A percentile compares a stretch with the other conserved stretches of the same genome.
phyloP scores from a whole-genome alignment of 2,797 vertebrate genomes.

The Falco cherrug region DNA sequence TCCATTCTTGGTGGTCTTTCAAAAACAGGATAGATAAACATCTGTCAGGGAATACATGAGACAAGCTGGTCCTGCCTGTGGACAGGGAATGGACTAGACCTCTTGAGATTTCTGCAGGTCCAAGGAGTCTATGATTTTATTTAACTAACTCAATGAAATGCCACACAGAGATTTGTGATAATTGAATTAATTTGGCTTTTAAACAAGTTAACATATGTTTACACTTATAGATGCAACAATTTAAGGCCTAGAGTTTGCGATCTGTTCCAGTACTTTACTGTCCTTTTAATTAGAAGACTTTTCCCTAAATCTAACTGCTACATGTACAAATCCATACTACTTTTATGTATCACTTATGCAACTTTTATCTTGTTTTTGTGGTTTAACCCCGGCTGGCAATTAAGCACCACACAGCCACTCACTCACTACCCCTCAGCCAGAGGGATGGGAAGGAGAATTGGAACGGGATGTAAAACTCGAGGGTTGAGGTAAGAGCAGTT shows the following conservation, averaged over 20 bases:
- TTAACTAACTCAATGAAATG: not conserved
- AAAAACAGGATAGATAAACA: not conserved
- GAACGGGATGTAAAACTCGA: no score
- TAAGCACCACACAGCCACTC: no score
- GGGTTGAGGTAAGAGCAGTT: no score
- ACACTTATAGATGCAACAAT: not conserved
- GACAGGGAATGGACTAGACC: not conserved
- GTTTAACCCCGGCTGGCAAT: no score
- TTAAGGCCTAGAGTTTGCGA: not conserved
- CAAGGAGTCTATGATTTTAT: not conserved
- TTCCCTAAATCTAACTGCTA: not conserved
- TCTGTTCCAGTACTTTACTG: not conserved
- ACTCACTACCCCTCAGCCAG: no score
- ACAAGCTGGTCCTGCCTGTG: not conserved
- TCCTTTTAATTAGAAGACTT: not conserved
- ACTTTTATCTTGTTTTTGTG: not conserved
- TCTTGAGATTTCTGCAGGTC: not conserved
- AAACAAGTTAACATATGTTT: conserved; percentile 51
- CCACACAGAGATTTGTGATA: not conserved
- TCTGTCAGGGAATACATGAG: conserved; percentile 12
- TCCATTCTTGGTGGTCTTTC: conserved; percentile 30
- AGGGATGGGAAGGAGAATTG: no score
- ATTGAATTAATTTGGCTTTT: conserved; percentile 30
- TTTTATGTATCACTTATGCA: not conserved
- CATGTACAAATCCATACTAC: not conserved